These are phyloP conservation scores for Eudemis profundana DNA, from an alignment of 2,888 invertebrate species.

Conservation along the genomic window DNA sequence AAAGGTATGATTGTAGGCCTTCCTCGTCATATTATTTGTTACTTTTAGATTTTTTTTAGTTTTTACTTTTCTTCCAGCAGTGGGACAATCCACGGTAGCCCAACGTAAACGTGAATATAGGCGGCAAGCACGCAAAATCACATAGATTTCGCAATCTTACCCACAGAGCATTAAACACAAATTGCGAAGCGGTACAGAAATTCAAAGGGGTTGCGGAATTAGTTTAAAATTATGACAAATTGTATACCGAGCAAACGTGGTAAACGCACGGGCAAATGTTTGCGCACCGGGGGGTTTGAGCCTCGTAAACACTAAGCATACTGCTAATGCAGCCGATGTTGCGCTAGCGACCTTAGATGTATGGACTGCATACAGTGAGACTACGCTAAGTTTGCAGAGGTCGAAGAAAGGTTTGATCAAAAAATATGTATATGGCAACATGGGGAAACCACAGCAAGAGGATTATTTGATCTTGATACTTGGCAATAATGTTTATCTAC, in stretches of 20 bases:
- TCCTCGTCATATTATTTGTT: too few species aligned
- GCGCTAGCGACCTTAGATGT: slow-evolving; percentile 17
- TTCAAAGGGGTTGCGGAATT: slow-evolving; percentile 36
- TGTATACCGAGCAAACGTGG: slow-evolving; percentile 51
- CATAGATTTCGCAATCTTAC: slow-evolving; percentile 11
- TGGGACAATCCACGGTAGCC: too few species aligned
- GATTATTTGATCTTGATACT: too few species aligned
- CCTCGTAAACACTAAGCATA: slow-evolving; percentile 53
- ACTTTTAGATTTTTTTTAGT: too few species aligned
- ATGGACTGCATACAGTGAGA: neutral
- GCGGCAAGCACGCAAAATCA: neutral
- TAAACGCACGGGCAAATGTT: slow-evolving; percentile 59
- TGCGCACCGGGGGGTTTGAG: slow-evolving; percentile 51
- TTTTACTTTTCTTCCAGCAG: too few species aligned
- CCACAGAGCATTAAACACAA: slow-evolving; percentile 30
- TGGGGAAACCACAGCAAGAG: too few species aligned
- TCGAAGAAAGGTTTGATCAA: too few species aligned
- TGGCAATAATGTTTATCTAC: too few species aligned
- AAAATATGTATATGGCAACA: too few species aligned
- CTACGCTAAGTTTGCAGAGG: too few species aligned
- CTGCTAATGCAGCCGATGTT: slow-evolving; percentile 53
- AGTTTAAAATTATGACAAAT: slow-evolving; percentile 42
- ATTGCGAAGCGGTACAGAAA: slow-evolving; percentile 15
- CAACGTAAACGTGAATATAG: too few species aligned
- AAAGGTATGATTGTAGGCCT: too few species aligned